Conservation (phyloP, 2,797 vertebrate species). For the Eulemur mongoz region DNA sequence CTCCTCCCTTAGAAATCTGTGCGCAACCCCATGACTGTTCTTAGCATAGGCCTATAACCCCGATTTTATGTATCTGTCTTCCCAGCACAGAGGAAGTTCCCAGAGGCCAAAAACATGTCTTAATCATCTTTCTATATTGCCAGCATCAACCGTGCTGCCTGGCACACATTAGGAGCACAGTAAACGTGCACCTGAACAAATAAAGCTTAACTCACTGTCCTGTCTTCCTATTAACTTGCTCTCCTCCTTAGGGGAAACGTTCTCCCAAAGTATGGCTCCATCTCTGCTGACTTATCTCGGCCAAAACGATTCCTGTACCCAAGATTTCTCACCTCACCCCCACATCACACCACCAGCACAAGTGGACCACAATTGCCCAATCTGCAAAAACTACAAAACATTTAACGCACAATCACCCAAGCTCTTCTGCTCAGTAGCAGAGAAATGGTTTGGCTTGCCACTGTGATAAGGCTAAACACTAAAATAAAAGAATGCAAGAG, state of each 20-base stretch:
- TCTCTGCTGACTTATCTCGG: background rate
- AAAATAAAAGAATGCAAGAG: background rate
- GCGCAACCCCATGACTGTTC: background rate
- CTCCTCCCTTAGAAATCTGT: background rate
- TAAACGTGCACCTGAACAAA: background rate
- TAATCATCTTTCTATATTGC: background rate
- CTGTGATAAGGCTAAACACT: background rate
- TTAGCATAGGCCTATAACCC: background rate
- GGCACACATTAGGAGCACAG: background rate
- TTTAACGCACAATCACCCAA: background rate
- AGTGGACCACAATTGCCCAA: background rate
- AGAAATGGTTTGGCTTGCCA: background rate
- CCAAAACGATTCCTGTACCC: background rate
- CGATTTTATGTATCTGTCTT: fast-evolving
- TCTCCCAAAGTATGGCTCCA: background rate
- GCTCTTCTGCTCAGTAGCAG: background rate
- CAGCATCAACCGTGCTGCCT: background rate
- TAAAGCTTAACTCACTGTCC: background rate
- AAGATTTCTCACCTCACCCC: background rate
- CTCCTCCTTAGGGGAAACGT: background rate
- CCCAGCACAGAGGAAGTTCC: background rate
- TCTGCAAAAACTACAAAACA: background rate
- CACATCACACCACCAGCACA: background rate
- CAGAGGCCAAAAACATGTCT: background rate
- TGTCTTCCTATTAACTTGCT: background rate